These are phyloP conservation scores for Euplexia lucipara DNA, from an alignment of 2,888 invertebrate species.

Conservation along the genomic window DNA sequence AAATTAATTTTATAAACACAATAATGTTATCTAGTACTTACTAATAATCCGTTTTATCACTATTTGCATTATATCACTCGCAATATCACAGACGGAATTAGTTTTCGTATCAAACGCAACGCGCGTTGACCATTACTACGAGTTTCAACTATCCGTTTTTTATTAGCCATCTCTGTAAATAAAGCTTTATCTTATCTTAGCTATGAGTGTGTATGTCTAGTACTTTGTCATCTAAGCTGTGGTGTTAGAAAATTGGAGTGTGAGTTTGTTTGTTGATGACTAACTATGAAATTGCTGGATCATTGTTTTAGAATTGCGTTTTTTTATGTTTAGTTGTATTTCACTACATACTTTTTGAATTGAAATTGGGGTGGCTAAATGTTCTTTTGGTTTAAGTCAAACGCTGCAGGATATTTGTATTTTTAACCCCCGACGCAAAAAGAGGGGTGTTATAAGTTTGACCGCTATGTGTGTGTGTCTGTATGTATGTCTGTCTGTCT, in stretches of 20 bases:
- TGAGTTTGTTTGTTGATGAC: constrained; percentile 18
- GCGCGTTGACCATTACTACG: constrained; percentile 67
- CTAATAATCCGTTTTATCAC: constrained; percentile 54
- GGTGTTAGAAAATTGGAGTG: constrained; percentile 10
- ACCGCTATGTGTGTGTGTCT: no score
- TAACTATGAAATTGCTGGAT: neutral
- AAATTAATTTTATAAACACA: constrained; percentile 23
- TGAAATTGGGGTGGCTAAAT: no score
- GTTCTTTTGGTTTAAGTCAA: no score
- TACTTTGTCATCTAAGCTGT: constrained; percentile 32
- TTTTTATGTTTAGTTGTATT: no score
- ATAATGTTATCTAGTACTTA: constrained; percentile 48
- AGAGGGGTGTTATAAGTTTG: no score
- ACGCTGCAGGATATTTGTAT: no score
- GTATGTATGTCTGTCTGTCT: no score
- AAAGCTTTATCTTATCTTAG: constrained; percentile 71
- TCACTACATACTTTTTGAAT: no score
- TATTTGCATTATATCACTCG: constrained; percentile 41
- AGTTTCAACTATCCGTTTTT: constrained; percentile 68
- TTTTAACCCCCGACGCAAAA: no score
- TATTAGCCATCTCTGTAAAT: constrained; percentile 70
- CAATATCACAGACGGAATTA: constrained; percentile 33
- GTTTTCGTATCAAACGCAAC: constrained; percentile 32
- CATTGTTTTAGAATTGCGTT: neutral
- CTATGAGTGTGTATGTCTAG: constrained; percentile 51